Evolutionary conservation across 92 coral and sea anemone genomes (phyloP).

Genomic region (Palythoa grandiflora): DNA sequence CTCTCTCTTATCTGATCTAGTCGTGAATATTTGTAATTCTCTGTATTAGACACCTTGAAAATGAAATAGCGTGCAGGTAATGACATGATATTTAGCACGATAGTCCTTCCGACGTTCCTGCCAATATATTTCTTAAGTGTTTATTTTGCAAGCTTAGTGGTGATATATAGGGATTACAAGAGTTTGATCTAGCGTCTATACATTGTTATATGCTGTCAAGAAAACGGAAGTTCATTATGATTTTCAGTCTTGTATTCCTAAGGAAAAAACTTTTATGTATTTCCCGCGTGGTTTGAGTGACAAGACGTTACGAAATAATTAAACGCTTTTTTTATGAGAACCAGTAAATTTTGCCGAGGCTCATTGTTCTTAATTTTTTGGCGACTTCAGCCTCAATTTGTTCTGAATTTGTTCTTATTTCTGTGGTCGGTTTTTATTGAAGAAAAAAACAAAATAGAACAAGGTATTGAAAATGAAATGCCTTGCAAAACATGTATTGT

Average conservation of each 20-base stretch:
- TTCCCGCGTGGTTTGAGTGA: background rate
- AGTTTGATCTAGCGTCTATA: too few relatives aligned
- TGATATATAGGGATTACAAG: background rate
- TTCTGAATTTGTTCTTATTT: too few relatives aligned
- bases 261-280: background rate
- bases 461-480: too few relatives aligned
- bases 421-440: too few relatives aligned
- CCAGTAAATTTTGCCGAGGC: too few relatives aligned
- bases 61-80: background rate
- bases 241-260: background rate
- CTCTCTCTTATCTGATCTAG: background rate
- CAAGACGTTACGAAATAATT: background rate
- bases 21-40: constrained; percentile 10
- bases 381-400: too few relatives aligned
- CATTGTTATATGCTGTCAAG: background rate
- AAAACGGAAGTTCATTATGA: background rate
- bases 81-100: background rate
- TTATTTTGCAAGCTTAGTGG: background rate
- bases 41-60: background rate
- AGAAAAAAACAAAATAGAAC: too few relatives aligned
- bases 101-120: background rate
- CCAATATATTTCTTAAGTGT: background rate
- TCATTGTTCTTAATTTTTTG: too few relatives aligned
- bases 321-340: too few relatives aligned
- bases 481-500: too few relatives aligned